Evolutionary conservation across 2,113 vertebrate species (phyloP), one percentile per base, ranked within the genome.

Genomic region (Sorex araneus): DNA sequence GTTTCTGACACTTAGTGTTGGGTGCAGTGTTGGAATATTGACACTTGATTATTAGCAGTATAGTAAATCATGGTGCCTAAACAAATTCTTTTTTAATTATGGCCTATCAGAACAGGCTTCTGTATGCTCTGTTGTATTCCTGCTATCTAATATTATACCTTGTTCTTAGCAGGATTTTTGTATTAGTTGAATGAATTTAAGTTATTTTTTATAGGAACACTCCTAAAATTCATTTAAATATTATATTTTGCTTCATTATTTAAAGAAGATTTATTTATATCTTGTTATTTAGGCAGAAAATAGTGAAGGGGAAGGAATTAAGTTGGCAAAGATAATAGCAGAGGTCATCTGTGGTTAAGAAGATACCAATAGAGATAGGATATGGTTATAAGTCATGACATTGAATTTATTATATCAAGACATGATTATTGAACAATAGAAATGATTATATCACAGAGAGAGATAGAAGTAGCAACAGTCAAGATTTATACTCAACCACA

Each of bases 191-290:
- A 40, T 40, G 40, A 40, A 40, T 40, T 40, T 50, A 91, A 77
- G 47, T 60, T 70, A 78, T 16, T 5, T 63, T 91, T 71, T 30
- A 45, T 45, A 45, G 25, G 70, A 78, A 63, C 4, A 47, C 34
- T 4, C 11, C 23, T 36, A 30, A 60, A 30, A 19, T 30, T 28
- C 19, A 77, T 34, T 32, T 1, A 27, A 67, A 83, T 75, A 23
- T 43, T 67, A 2, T 28, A 43, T 54, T 91, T 73, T 76, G 45
- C 54, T 82, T n/a, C 47, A 50, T 50, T 12, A 88, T 30, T 70
- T 89, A 8, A 89, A 63, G 70, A 9, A 25, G 36, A 63, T 40
- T 66, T 66, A 75, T 32, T 66, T 76, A 77, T 45, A 91, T 70
- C 11, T 84, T 77, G 4, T 32, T 60, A 60, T 76, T 84, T 70